A percentile compares a stretch with the other conserved stretches of the same genome.
phyloP scores from a whole-genome alignment of 2,797 vertebrate species.

The Pampus argenteus region DNA sequence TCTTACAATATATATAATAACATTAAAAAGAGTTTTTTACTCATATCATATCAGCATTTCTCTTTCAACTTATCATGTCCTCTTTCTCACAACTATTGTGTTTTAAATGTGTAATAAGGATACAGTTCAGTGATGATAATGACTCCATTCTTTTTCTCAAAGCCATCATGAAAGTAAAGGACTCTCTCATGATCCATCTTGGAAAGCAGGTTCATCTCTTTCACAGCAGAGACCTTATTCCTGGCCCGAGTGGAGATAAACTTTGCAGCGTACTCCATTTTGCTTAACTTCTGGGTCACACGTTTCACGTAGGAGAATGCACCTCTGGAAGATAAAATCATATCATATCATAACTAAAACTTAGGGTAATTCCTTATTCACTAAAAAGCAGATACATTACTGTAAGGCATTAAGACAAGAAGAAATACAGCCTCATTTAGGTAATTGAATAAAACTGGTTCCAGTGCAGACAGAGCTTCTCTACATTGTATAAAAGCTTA shows the following conservation, averaged over 20 bases:
- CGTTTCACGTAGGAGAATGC: conserved; percentile 95
- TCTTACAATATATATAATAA: neutral
- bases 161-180: conserved; percentile 95
- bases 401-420: neutral
- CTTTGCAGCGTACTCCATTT: conserved; percentile 93
- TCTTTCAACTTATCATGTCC: neutral
- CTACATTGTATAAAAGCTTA: neutral
- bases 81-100: neutral
- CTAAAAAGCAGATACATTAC: neutral
- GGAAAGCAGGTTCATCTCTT: conserved; percentile 92
- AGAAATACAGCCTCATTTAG: neutral
- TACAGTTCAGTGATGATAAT: conserved; percentile 96
- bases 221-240: conserved; percentile 88
- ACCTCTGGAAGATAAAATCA: conserved; percentile 82
- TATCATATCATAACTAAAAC: too few species aligned
- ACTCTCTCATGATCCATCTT: conserved; percentile 92
- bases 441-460: neutral
- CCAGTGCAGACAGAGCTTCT: neutral
- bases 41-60: neutral
- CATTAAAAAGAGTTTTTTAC: neutral
- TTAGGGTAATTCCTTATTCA: neutral
- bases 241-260: conserved; percentile 94
- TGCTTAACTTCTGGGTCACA: conserved; percentile 90
- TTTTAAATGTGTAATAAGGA: conserved; percentile 77
- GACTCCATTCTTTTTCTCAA: conserved; percentile 94